Conservation (phyloP, 2,797 vertebrate genomes). For the Ctenopoma kingsleyae region DNA sequence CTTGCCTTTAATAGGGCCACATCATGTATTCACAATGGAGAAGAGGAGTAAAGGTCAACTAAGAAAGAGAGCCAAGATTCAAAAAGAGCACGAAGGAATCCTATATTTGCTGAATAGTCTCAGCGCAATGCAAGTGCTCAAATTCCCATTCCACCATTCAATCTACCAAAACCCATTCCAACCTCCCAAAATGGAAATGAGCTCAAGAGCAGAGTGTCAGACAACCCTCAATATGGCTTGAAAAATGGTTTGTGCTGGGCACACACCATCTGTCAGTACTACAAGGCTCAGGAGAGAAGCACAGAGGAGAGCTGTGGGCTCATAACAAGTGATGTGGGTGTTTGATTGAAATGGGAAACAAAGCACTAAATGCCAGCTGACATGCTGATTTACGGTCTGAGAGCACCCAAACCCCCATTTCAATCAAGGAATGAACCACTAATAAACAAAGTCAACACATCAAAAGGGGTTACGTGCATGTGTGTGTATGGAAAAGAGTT, state of each 20-base stretch:
- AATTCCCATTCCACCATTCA: conserved; percentile 50
- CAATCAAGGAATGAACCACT: conserved; percentile 87
- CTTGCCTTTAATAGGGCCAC: conserved; percentile 47
- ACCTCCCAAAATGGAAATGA: conserved; percentile 69
- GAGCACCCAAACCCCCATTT: conserved; percentile 82
- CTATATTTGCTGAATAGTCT: conserved; percentile 19
- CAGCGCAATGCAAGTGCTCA: conserved; percentile 45
- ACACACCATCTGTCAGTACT: conserved; percentile 79
- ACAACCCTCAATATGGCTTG: conserved; percentile 51
- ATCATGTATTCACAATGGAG: conserved; percentile 32
- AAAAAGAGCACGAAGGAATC: conserved; percentile 4
- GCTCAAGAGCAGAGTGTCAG: conserved; percentile 52
- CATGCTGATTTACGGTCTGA: conserved; percentile 81
- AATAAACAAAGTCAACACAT: conserved; percentile 84
- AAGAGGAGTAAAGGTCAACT: conserved; percentile 43
- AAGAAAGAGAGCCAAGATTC: conserved; percentile 1
- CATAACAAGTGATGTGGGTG: conserved; percentile 81
- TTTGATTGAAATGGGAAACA: conserved; percentile 89
- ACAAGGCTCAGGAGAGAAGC: conserved; percentile 73
- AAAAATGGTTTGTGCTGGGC: conserved; percentile 70
- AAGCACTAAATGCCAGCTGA: conserved; percentile 86
- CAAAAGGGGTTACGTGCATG: conserved; percentile 63
- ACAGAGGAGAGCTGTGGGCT: conserved; percentile 66
- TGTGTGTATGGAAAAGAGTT: conserved; percentile 45
- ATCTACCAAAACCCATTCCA: conserved; percentile 52